These are phyloP conservation scores for Pseudomyrmex concolor DNA, from an alignment of 1,140 invertebrate species.

Conservation along the genomic window DNA sequence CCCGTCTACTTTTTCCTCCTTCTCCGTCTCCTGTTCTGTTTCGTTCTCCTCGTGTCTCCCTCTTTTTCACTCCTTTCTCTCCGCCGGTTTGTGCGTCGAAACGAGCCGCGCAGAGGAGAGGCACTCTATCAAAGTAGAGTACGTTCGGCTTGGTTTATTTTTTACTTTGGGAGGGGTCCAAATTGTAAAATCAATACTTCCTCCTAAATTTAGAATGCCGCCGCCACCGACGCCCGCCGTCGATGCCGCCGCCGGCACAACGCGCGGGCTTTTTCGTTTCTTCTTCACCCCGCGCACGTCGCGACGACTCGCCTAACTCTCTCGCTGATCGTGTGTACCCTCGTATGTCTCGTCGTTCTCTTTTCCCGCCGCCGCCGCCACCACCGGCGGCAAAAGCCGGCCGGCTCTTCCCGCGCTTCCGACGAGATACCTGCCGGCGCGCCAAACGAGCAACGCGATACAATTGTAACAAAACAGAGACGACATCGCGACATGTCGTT, in stretches of 20 bases:
- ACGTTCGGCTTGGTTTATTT: conserved; percentile 85
- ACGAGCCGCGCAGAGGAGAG: conserved; percentile 81
- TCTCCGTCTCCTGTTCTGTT: conserved; percentile 56
- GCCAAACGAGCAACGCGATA: background rate
- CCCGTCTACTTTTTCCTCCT: background rate
- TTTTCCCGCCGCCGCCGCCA: too few species aligned
- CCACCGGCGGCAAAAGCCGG: conserved; percentile 23
- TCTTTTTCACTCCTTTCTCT: conserved; percentile 9
- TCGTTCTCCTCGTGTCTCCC: conserved; percentile 14
- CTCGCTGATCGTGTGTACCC: conserved; percentile 11
- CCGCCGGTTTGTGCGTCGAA: conserved; percentile 67
- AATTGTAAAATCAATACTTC: conserved; percentile 85
- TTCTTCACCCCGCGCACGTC: conserved; percentile 28
- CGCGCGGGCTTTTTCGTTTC: conserved; percentile 68
- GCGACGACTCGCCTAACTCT: conserved; percentile 25
- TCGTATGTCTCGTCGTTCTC: background rate
- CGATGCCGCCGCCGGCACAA: conserved; percentile 65
- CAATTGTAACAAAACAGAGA: background rate
- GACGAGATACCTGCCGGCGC: background rate
- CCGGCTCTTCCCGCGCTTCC: background rate
- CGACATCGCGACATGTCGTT: background rate
- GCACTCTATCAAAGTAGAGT: conserved; percentile 84
- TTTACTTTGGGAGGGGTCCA: conserved; percentile 84
- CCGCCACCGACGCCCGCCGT: conserved; percentile 63
- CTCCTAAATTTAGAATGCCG: conserved; percentile 82